phyloP scores from a whole-genome alignment of 2,797 vertebrate species.

The Girardinus metallicus region DNA sequence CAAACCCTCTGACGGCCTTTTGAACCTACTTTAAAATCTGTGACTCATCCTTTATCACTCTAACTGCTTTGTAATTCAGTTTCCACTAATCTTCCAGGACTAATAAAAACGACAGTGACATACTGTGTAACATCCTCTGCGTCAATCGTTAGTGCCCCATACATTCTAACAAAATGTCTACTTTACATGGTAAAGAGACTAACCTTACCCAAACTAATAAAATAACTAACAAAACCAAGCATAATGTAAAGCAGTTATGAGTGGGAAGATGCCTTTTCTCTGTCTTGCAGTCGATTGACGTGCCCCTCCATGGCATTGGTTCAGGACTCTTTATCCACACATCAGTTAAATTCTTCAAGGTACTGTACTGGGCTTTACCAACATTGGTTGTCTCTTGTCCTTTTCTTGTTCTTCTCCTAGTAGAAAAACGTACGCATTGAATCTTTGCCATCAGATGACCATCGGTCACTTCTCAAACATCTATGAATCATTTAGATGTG shows the following conservation, averaged over 20 bases:
- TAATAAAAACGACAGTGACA: not conserved
- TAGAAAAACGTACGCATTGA: not conserved
- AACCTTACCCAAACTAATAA: not conserved
- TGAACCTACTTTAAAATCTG: not conserved
- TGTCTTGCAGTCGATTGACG: conserved; percentile 72
- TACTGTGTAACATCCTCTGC: not conserved
- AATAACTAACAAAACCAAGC: conserved; percentile 1
- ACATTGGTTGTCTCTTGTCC: conserved; percentile 14
- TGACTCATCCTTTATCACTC: not conserved
- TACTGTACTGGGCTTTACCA: conserved; percentile 54
- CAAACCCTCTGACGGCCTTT: not conserved
- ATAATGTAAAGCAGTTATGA: conserved; percentile 17
- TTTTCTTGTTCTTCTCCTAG: conserved; percentile 14
- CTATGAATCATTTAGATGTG: not conserved
- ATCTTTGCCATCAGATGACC: not conserved
- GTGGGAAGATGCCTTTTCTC: conserved; percentile 51
- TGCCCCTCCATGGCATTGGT: conserved; percentile 62
- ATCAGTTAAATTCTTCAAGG: conserved; percentile 72
- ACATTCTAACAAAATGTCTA: not conserved
- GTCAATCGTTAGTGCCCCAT: not conserved
- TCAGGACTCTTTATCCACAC: conserved; percentile 71
- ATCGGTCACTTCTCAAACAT: not conserved
- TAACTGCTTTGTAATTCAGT: not conserved
- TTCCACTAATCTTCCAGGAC: not conserved
- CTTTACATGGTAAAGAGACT: not conserved